Evolutionary conservation across 2,797 vertebrate species (phyloP).

Genomic region (Pipistrellus pygmaeus): DNA sequence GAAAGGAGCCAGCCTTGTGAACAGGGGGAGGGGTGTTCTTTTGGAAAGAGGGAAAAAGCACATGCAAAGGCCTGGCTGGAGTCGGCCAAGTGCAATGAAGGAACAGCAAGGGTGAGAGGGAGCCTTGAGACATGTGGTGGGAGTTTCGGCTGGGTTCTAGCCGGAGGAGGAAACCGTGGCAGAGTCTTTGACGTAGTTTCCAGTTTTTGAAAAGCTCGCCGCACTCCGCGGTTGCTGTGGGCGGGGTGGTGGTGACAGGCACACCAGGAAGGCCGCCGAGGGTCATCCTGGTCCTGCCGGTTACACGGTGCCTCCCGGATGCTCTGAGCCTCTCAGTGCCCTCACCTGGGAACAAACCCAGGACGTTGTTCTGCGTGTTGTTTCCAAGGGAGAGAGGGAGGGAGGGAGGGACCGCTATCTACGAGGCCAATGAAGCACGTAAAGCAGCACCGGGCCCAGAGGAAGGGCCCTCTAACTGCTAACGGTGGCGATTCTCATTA

Average conservation of each 20-base stretch:
- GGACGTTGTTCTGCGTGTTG: background rate
- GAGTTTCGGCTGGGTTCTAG: background rate
- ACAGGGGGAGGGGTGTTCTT: constrained; percentile 4
- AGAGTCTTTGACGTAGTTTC: constrained; percentile 45
- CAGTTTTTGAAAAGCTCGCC: constrained; percentile 28
- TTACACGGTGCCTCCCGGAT: background rate
- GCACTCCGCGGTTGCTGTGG: background rate
- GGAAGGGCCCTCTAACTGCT: constrained; percentile 4
- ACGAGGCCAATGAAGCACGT: background rate
- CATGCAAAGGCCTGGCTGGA: background rate
- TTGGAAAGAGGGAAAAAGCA: constrained; percentile 21
- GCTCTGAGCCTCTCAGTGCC: background rate
- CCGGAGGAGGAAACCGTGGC: background rate
- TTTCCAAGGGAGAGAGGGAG: constrained; percentile 1
- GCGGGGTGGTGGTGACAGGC: background rate
- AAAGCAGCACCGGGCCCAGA: background rate
- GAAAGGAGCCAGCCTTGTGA: background rate
- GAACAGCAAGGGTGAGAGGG: background rate
- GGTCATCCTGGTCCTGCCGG: background rate
- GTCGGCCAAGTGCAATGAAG: background rate
- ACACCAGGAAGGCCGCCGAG: background rate
- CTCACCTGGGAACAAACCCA: background rate
- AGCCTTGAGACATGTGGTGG: background rate
- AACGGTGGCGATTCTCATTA: background rate
- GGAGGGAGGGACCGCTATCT: background rate